Evolutionary conservation across 2,888 invertebrate genomes (phyloP).

Genomic region (Lobophora halterata): DNA sequence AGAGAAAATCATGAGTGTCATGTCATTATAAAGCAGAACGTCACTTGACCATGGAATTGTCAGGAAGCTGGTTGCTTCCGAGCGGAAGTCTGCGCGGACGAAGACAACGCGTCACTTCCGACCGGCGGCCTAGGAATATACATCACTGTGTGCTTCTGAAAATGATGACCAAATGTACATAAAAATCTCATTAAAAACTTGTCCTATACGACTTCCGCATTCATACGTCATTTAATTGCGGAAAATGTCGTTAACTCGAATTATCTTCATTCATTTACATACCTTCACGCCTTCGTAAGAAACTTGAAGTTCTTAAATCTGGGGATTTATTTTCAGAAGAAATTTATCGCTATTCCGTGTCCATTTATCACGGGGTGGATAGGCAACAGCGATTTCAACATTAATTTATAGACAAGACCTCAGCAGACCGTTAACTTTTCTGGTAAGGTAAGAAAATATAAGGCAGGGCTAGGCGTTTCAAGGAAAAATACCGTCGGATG

Average conservation of each 20-base stretch:
- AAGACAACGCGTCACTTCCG: constrained; percentile 60
- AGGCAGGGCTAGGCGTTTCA: constrained; percentile 47
- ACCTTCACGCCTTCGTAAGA: constrained; percentile 8
- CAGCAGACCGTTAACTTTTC: constrained; percentile 44
- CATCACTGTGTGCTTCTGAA: constrained; percentile 16
- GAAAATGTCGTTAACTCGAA: constrained; percentile 10
- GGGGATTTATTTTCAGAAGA: constrained; percentile 11
- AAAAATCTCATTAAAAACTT: neutral
- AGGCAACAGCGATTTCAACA: constrained; percentile 29
- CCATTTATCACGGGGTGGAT: constrained; percentile 17
- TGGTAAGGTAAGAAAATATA: constrained; percentile 45
- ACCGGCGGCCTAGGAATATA: constrained; percentile 34
- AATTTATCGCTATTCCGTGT: constrained; percentile 9
- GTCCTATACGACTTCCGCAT: constrained; percentile 8
- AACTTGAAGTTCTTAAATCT: constrained; percentile 1
- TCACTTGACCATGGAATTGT: constrained; percentile 46
- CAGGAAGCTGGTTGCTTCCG: constrained; percentile 66
- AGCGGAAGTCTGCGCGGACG: constrained; percentile 59
- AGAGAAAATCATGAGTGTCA: constrained; percentile 19
- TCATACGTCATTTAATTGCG: constrained; percentile 6
- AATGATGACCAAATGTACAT: constrained; percentile 22
- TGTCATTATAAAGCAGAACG: constrained; percentile 39
- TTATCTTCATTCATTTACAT: constrained; percentile 17
- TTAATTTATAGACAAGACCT: constrained; percentile 32
- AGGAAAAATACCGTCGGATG: constrained; percentile 66